These are phyloP conservation scores for Lagodon rhomboides DNA, from an alignment of 2,797 vertebrate genomes.

Conservation along the genomic window DNA sequence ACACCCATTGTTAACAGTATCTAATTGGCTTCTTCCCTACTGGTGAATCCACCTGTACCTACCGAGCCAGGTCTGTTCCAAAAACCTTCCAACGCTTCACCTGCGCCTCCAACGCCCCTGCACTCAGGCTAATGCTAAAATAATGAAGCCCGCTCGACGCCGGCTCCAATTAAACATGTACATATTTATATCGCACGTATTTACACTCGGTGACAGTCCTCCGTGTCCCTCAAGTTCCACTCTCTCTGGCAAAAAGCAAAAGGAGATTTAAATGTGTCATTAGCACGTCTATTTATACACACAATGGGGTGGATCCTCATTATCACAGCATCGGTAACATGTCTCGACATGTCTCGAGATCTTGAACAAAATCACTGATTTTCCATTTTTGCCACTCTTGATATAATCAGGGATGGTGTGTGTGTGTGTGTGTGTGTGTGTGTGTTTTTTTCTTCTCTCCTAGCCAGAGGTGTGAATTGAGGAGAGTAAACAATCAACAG, in stretches of 20 bases:
- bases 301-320: conserved; percentile 84
- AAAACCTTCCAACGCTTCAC: conserved; percentile 67
- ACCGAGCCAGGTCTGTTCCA: conserved; percentile 79
- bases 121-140: conserved; percentile 82
- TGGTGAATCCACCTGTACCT: conserved; percentile 86
- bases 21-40: conserved; percentile 87
- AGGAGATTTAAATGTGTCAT: conserved; percentile 83
- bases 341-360: conserved; percentile 73
- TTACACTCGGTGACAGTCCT: conserved; percentile 74
- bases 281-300: conserved; percentile 86
- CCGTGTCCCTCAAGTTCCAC: conserved; percentile 71
- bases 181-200: conserved; percentile 78
- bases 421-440: too few relatives aligned
- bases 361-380: conserved; percentile 41
- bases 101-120: conserved; percentile 67
- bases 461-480: conserved; percentile 75
- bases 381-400: conserved; percentile 61
- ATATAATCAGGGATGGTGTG: conserved; percentile 46
- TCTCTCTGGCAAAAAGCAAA: conserved; percentile 62
- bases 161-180: conserved; percentile 73
- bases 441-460: conserved; percentile 6
- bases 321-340: conserved; percentile 80
- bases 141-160: conserved; percentile 78
- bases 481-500: conserved; percentile 77
- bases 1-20: conserved; percentile 84